Conservation (phyloP, 92 coral and sea anemone genomes). For the Scolanthus callimorphus region DNA sequence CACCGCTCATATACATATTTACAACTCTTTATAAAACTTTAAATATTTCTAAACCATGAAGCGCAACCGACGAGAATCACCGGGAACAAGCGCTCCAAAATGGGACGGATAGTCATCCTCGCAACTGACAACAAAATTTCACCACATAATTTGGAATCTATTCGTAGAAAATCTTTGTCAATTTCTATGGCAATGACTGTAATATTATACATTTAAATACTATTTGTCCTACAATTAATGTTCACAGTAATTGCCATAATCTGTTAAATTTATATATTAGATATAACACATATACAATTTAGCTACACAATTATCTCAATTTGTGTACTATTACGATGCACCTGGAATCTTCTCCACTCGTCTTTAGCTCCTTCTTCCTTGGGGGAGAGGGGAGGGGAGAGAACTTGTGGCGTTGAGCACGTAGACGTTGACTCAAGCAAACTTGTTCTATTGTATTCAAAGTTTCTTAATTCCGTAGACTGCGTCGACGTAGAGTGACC, state of each 20-base stretch:
- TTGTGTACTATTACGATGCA: slow-evolving; percentile 84
- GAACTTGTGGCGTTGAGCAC: slow-evolving; percentile 79
- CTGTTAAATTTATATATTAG: too few species aligned
- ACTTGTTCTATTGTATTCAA: slow-evolving; percentile 85
- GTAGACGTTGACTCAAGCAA: slow-evolving; percentile 69
- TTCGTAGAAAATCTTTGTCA: not conserved
- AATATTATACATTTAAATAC: slow-evolving; percentile 15
- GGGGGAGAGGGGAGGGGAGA: slow-evolving; percentile 95
- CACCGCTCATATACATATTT: slow-evolving; percentile 57
- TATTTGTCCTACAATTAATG: slow-evolving; percentile 35
- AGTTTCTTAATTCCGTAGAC: slow-evolving; percentile 89
- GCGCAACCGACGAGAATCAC: not conserved
- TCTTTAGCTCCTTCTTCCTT: slow-evolving; percentile 96
- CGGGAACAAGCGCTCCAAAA: too few species aligned
- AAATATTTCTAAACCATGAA: slow-evolving; percentile 42
- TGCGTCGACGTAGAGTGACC: slow-evolving; percentile 72
- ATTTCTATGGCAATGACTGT: not conserved
- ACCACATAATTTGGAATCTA: too few species aligned
- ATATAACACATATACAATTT: slow-evolving; percentile 1
- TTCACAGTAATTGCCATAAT: slow-evolving; percentile 22
- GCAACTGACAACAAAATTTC: too few species aligned
- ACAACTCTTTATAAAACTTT: slow-evolving; percentile 52
- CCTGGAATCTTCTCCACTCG: slow-evolving; percentile 97
- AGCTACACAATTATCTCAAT: slow-evolving; percentile 87
- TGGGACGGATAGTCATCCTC: too few species aligned